Evolutionary conservation across 2,888 invertebrate genomes (phyloP), one percentile per base, ranked within the genome.

Genomic region (Hypercompe scribonia): DNA sequence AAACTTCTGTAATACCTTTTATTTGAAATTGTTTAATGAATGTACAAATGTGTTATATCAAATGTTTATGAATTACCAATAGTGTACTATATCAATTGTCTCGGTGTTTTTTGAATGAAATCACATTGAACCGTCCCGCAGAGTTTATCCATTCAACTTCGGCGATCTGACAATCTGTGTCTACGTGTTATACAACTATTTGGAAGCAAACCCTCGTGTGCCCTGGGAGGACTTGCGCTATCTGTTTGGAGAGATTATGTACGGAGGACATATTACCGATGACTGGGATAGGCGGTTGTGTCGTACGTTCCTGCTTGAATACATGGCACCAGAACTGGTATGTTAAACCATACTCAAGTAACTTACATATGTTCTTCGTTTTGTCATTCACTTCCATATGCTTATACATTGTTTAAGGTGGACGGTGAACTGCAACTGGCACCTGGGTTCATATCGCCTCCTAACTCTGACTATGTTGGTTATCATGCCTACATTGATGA

Each of bases 241-340:
- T 91, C 95, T 99, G 33, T 99, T 99, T 89, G 99, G 99, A 0
- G 99, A 99, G 94, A 99, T 99, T 84, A 99, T 99, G 99, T 99
- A 99, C 88, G 99, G 99, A 1, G 99, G 99, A 0, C 99, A 99
- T 89, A 99, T 99, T 85, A 99, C 99, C 0, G 99, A 99, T 88
- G 99, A 99, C 91, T 99, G 99, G 98, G 99, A 99, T 91, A 96
- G 99, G 67, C 96, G 98, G 61, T 96, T 99, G 7, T 99, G 99
- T 88, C 96, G 97, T 70, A 98, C 97, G 1, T 98, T 98, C 92
- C 95, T 99, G 66, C 96, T 98, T 81, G 99, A 98, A 88, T 99
- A 98, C 90, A 97, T 99, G 97, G 97, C 98, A 87, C 96, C 98
- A 0, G 98, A 98, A 88, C 96, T 99, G 90, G 97, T 97, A 64